These are phyloP conservation scores for Pristionchus maxplancki DNA, from an alignment of 2,888 invertebrate species.

Conservation along the genomic window DNA sequence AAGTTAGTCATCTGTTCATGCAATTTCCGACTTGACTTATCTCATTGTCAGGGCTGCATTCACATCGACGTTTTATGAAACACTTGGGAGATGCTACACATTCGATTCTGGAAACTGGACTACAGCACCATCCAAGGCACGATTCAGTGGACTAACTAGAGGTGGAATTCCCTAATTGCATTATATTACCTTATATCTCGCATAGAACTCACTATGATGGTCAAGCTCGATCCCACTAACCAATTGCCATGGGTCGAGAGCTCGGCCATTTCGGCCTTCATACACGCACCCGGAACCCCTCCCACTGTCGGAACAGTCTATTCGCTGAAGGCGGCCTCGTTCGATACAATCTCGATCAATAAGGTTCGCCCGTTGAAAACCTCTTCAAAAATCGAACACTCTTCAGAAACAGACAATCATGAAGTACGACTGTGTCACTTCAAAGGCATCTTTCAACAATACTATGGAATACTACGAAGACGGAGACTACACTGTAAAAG, in stretches of 20 bases:
- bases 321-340: not conserved
- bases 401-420: not conserved
- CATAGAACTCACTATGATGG: not conserved
- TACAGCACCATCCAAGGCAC: not conserved
- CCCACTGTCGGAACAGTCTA: not conserved
- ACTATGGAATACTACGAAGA: not conserved
- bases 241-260: not conserved
- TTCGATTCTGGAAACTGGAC: not conserved
- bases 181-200: not conserved
- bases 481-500: not conserved
- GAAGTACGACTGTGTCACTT: not conserved
- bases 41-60: not conserved
- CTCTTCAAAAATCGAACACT: not conserved
- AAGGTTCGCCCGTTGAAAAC: not conserved
- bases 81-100: conserved; percentile 5
- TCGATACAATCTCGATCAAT: not conserved
- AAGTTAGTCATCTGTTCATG: not conserved
- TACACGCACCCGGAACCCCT: not conserved
- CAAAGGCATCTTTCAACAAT: not conserved
- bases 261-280: not conserved
- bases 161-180: not conserved
- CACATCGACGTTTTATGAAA: not conserved
- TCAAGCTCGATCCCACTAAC: not conserved
- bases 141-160: not conserved
- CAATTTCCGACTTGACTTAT: not conserved